Percentiles rank a stretch among this genome's conserved stretches.
Evolutionary conservation across 2,113 vertebrate species (phyloP).

Genomic region (Sminthopsis crassicaudata): DNA sequence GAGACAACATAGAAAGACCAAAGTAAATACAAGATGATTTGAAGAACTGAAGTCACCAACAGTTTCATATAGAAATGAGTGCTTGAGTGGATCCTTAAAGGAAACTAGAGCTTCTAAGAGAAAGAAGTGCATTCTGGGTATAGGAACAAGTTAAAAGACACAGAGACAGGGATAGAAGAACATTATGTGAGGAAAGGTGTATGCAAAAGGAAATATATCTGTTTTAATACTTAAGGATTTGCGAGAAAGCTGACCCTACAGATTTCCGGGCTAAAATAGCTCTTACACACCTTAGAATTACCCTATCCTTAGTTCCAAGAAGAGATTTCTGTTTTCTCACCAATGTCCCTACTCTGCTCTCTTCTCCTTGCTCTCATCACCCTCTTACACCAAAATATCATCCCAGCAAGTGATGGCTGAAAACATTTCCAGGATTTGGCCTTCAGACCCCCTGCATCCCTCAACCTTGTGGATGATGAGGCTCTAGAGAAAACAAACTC

Average conservation of each 20-base stretch:
- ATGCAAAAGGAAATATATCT: background rate
- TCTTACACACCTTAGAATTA: background rate
- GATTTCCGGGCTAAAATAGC: background rate
- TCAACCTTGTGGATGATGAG: background rate
- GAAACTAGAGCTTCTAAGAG: background rate
- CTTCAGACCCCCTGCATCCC: background rate
- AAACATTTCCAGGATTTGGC: background rate
- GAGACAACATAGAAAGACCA: background rate
- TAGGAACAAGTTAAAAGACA: background rate
- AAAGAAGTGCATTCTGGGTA: background rate
- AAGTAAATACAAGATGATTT: background rate
- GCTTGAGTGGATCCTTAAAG: background rate
- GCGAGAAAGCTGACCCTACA: background rate
- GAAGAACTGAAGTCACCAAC: background rate
- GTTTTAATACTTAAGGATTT: background rate
- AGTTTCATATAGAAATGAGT: background rate
- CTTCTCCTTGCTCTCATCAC: background rate
- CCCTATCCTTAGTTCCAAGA: background rate
- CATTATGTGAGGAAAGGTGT: background rate
- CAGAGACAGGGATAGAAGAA: background rate
- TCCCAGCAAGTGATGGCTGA: background rate
- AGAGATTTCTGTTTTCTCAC: background rate
- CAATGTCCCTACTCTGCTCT: background rate
- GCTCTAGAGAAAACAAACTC: background rate
- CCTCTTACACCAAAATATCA: background rate